Evolutionary conservation across 1,140 invertebrate genomes (phyloP), one percentile per base, ranked within the genome.

Genomic region (Branchinecta lynchi): DNA sequence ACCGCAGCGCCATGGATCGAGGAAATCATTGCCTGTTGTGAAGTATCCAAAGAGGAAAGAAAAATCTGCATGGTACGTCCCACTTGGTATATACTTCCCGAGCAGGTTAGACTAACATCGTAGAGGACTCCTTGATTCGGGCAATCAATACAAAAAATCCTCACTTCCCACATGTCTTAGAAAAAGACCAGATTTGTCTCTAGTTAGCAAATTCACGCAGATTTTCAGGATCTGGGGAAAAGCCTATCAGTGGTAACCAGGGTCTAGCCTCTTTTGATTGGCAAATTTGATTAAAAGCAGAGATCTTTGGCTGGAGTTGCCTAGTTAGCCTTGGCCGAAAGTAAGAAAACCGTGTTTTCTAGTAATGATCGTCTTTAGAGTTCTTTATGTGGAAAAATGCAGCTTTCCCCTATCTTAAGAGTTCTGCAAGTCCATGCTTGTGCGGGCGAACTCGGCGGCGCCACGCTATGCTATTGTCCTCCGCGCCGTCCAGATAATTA

Each of bases 21-120:
- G 51, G 51, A 60, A 60, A 20, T 60, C 51, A 60, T 60, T 60
- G 51, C 51, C 51, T 15, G 51, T 20, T 60, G 51, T 60, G 17
- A 60, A 60, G 17, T 60, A 60, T 20, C 51, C 51, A 60, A 60
- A 60, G 17, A 60, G 51, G 17, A 60, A 60, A 60, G 51, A 60
- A 60, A 60, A 60, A 60, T 15, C 17, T 12, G 51, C 51, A 15
- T 60, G 51, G 51, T 60, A 60, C 6, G 12, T 60, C 17, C 17
- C 17, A 60, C 51, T 15, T 60, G 12, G 2, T 20, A 60, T 60
- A 6, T 20, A 12, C 12, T 15, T 60, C 12, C 51, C 2, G 17
- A 12, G 51, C 17, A 3, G 17, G 6, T 6, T 2, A 60, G 51
- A 6, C 12, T 3, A 60, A 15, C 17, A 15, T 6, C 6, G 2